phyloP scores from a whole-genome alignment of 2,113 vertebrate species.

The Symphodus melops region DNA sequence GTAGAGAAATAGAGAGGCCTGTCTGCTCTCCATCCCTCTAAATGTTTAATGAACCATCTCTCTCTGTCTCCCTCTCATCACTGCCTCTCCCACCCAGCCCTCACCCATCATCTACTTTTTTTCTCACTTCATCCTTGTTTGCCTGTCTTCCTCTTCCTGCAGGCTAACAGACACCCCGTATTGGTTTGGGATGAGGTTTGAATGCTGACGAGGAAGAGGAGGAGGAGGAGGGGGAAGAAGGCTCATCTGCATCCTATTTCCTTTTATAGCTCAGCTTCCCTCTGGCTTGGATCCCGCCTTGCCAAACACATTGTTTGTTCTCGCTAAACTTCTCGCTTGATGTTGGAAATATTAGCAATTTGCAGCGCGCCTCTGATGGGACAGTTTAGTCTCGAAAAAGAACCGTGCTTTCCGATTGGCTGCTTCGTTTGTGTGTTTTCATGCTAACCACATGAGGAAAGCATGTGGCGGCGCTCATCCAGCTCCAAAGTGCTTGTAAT shows the following conservation, averaged over 20 bases:
- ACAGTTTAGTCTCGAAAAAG: constrained; percentile 8
- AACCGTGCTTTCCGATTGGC: constrained; percentile 13
- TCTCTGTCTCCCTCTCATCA: constrained; percentile 6
- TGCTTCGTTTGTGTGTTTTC: constrained; percentile 10
- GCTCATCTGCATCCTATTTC: constrained; percentile 49
- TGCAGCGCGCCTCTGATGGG: constrained; percentile 17
- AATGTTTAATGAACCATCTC: constrained; percentile 75
- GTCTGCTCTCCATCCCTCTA: constrained; percentile 71
- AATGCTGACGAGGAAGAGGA: constrained; percentile 48
- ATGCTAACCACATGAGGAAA: constrained; percentile 39
- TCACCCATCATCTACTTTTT: constrained; percentile 57
- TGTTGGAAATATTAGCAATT: constrained; percentile 9
- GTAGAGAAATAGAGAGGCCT: constrained; percentile 61
- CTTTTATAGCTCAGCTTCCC: constrained; percentile 8
- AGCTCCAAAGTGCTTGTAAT: constrained; percentile 53
- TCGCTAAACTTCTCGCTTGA: constrained; percentile 31
- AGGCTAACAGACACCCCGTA: constrained; percentile 36
- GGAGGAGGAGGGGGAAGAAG: constrained; percentile 4
- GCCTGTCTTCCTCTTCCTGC: constrained; percentile 50
- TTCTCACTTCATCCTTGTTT: constrained; percentile 61
- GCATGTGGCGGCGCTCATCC: constrained; percentile 15
- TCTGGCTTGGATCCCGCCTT: constrained; percentile 20
- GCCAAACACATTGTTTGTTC: constrained; percentile 42
- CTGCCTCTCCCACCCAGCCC: constrained; percentile 7
- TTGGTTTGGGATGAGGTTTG: constrained; percentile 50